Evolutionary conservation across 1,140 invertebrate genomes (phyloP).

Genomic region (Pseudomyrmex dendroicus): DNA sequence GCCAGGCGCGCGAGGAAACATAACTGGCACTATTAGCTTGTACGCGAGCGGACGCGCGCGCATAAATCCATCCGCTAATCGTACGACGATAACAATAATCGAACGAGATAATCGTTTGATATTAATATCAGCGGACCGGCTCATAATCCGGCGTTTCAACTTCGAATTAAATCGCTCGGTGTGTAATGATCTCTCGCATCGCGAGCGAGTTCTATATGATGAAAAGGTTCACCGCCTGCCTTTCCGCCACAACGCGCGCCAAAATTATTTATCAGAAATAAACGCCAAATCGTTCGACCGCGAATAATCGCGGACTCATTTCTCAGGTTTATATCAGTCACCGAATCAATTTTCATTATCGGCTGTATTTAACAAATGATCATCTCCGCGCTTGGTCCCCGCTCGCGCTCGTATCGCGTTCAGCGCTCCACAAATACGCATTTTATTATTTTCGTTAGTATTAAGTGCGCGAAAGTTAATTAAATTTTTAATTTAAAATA

Average conservation of each 20-base stretch:
- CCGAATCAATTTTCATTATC: conserved; percentile 32
- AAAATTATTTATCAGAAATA: conserved; percentile 60
- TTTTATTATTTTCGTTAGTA: too few relatives aligned
- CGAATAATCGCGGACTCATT: conserved; percentile 35
- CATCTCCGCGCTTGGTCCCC: not conserved
- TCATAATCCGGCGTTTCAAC: conserved; percentile 56
- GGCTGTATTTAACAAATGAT: not conserved
- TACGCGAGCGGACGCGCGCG: conserved; percentile 21
- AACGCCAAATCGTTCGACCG: conserved; percentile 37
- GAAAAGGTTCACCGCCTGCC: conserved; percentile 47
- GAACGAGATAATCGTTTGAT: conserved; percentile 62
- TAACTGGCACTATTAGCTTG: conserved; percentile 46
- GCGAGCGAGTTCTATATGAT: conserved; percentile 43
- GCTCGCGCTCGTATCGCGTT: not conserved
- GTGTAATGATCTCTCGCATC: conserved; percentile 56
- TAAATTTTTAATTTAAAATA: too few relatives aligned
- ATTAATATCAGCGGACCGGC: conserved; percentile 57
- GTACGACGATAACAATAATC: conserved; percentile 64
- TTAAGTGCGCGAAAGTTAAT: too few relatives aligned
- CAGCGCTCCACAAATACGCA: too few relatives aligned
- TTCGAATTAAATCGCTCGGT: conserved; percentile 59
- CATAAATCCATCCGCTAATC: conserved; percentile 60
- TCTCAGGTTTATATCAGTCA: conserved; percentile 43
- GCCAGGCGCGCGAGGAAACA: not conserved
- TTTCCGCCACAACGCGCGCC: conserved; percentile 55